Base-by-base conservation (phyloP, 2,113 vertebrate species). In the Triplophysa siluroides region DNA sequence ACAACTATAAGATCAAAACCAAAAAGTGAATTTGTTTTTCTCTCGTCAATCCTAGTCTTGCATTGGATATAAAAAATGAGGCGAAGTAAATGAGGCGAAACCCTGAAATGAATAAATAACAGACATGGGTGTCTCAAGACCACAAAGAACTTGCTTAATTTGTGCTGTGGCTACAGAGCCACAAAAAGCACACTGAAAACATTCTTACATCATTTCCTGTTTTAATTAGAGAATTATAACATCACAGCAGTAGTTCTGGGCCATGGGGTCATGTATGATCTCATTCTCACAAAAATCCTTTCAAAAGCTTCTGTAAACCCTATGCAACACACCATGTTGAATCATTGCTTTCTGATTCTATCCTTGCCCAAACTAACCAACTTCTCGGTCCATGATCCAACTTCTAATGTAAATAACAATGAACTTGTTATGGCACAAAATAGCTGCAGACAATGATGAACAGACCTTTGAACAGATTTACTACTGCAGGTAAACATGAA, bases 91-190 rank as follows among this genome's bases (percentile, higher is more conserved):
- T 62, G 71, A 60, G 54, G 23, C 54, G 56, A 61, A 74, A 60
- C 45, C 56, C n/a, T 24, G 12, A 74, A 43, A 74, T 61, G 33
- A 72, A 26, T 41, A 3, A 50, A 5, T 38, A 72, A 58, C 6
- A 72, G 50, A 72, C 58, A 58, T 21, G 38, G 52, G 52, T 72
- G 70, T 58, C 70, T 56, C 58, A 24, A 72, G 70, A 72, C 29
- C 14, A 29, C 50, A 58, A 47, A 38, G 26, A 19, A 9, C 68
- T 71, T 47, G 56, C 54, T 61, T 74, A 33, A 74, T 74, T 56
- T 23, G 71, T 1, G 3, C 12, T 60, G n/a, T 23, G 33, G 58
- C 19, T 41, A 61, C 21, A 60, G 33, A 45, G 21, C 21, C 5
- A 54, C 50, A 29, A 58, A 14, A 29, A 52, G 6, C 47, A 45